phyloP scores from a whole-genome alignment of 2,797 vertebrate species.

The Limosa lapponica region DNA sequence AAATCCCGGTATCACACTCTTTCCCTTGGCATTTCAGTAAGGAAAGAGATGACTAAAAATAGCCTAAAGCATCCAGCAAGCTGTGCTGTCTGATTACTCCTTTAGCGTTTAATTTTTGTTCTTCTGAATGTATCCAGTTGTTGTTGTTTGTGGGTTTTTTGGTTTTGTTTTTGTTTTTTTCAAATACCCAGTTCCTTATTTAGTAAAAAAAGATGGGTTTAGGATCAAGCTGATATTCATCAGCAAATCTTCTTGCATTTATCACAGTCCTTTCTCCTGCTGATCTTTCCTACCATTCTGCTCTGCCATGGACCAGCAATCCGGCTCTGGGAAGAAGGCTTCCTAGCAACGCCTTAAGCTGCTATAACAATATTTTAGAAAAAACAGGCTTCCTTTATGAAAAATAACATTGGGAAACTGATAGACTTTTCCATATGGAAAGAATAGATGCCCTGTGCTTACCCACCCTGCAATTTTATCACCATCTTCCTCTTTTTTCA shows the following conservation, averaged over 20 bases:
- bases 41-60: constrained; percentile 18
- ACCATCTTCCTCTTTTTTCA: background rate
- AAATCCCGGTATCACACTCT: background rate
- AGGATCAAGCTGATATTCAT: background rate
- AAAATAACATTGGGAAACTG: background rate
- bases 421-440: background rate
- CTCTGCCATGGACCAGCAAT: background rate
- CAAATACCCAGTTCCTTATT: background rate
- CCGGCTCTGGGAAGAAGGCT: background rate
- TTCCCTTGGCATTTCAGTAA: background rate
- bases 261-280: background rate
- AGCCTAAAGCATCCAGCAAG: background rate
- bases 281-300: background rate
- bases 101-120: background rate
- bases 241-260: background rate
- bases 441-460: background rate
- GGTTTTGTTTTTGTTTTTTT: background rate
- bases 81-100: background rate
- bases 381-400: background rate
- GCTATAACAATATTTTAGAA: background rate
- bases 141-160: background rate
- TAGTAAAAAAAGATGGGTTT: background rate
- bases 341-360: background rate
- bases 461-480: background rate
- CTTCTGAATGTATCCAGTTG: background rate